Evolutionary conservation across 2,113 vertebrate species (phyloP), one percentile per base, ranked within the genome.

Genomic region (Uropsilus gracilis): DNA sequence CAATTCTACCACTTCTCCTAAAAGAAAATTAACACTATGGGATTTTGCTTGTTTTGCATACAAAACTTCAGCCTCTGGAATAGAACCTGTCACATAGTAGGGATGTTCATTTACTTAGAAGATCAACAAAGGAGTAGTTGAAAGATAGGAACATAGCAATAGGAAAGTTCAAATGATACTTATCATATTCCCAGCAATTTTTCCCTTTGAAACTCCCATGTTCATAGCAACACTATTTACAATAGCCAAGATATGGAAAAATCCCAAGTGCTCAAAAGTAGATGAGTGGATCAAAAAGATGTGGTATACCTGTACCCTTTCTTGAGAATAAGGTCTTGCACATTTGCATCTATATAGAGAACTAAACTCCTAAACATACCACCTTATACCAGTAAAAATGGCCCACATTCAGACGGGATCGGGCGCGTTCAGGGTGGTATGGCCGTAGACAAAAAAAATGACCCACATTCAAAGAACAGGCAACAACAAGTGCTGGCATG

Each of bases 141-240:
- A 68, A 53, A 68, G 28, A 61, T 18, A 68, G 0, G n/a, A n/a
- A 3, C 6, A 1, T 4, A 6, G 24, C 3, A 8, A 14, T 0
- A 34, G 53, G 57, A 63, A 72, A 37, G 9, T 37, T 78, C 39
- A 73, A 73, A 72, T 24, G 30, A 37, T 37, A 11, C 37, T 34
- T 34, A 22, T 86, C 24, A 39, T 55, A 37, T 72, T 59, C 11
- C 20, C 22, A 61, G 57, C 3, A n/a, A 48, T 53, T 32, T 20
- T 55, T 55, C 53, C 53, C 22, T 55, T 55, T 7, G 20, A 55
- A 20, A 55, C 20, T 55, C 53, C 53, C 53, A 55, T 55, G 53
- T 55, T 55, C 53, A 55, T 55, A 22, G 53, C 5, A 24, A 20
- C 20, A 22, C 53, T 55, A 22, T 55, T 55, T 55, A 55, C 53